Percentiles rank a stretch among this genome's conserved stretches.
Conservation (phyloP, 1,140 invertebrate species). For the Drosophila oshimai region DNA sequence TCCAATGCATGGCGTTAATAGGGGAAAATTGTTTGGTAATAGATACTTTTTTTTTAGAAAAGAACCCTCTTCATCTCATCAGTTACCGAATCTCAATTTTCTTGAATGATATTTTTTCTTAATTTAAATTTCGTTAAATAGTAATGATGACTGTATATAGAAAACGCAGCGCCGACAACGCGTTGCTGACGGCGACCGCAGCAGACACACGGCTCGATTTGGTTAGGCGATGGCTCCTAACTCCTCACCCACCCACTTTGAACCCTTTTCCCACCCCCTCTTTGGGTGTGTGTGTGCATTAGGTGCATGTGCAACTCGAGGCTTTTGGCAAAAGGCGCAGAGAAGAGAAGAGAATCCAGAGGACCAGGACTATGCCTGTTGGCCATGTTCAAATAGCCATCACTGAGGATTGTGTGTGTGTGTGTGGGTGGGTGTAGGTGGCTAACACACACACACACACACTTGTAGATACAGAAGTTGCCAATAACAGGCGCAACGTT, state of each 20-base stretch:
- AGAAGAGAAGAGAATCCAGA: constrained; percentile 28
- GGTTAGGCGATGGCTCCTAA: constrained; percentile 47
- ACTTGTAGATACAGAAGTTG: constrained; percentile 53
- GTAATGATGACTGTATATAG: constrained; percentile 23
- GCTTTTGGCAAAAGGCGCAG: constrained; percentile 58
- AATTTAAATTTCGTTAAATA: neutral
- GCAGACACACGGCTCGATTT: constrained; percentile 74
- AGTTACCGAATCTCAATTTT: no score
- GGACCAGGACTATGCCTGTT: constrained; percentile 55
- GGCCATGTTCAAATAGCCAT: constrained; percentile 72
- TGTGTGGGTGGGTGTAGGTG: neutral
- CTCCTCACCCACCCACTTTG: constrained; percentile 6
- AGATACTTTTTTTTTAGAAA: no score
- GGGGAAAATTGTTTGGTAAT: no score
- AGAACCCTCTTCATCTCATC: no score
- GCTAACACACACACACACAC: constrained; percentile 13
- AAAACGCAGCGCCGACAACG: constrained; percentile 67
- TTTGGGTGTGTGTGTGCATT: constrained; percentile 45
- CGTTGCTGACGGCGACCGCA: constrained; percentile 77
- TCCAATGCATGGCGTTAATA: no score
- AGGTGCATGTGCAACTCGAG: constrained; percentile 77
- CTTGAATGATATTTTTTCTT: no score
- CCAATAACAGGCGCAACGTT: constrained; percentile 73
- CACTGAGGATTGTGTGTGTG: neutral
- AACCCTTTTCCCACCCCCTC: neutral